A percentile compares a stretch with the other conserved stretches of the same genome.
Evolutionary conservation across 2,113 vertebrate genomes (phyloP).

Genomic region (Macroglossus sobrinus): DNA sequence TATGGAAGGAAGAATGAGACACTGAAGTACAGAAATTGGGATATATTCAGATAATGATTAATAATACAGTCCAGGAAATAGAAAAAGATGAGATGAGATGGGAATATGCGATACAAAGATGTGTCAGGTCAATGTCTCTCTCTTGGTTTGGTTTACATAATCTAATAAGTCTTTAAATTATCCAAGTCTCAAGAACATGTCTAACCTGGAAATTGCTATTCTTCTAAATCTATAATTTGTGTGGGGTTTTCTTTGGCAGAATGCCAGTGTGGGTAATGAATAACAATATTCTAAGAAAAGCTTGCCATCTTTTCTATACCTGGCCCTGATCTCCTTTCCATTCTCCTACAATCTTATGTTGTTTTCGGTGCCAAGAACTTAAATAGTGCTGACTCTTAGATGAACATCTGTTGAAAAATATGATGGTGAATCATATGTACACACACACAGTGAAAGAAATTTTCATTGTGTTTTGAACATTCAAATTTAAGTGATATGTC

Average conservation of each 20-base stretch:
- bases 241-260: background rate
- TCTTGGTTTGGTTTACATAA: background rate
- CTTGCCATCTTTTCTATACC: background rate
- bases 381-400: background rate
- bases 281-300: slow-evolving; percentile 41
- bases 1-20: background rate
- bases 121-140: background rate
- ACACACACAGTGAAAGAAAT: background rate
- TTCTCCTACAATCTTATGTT: background rate
- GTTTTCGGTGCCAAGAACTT: background rate
- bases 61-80: background rate
- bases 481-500: background rate
- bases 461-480: background rate
- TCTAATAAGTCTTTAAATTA: background rate
- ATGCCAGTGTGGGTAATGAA: background rate
- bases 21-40: background rate
- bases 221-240: background rate
- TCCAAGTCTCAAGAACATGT: background rate
- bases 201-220: slow-evolving; percentile 40
- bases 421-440: background rate
- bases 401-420: background rate
- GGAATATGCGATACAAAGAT: background rate
- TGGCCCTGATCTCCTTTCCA: background rate
- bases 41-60: background rate
- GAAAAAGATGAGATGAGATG: background rate